Percentiles rank a stretch among this genome's conserved stretches.
These are phyloP conservation scores for Pyrochroa serraticornis DNA, from an alignment of 2,888 invertebrate species.

Conservation along the genomic window DNA sequence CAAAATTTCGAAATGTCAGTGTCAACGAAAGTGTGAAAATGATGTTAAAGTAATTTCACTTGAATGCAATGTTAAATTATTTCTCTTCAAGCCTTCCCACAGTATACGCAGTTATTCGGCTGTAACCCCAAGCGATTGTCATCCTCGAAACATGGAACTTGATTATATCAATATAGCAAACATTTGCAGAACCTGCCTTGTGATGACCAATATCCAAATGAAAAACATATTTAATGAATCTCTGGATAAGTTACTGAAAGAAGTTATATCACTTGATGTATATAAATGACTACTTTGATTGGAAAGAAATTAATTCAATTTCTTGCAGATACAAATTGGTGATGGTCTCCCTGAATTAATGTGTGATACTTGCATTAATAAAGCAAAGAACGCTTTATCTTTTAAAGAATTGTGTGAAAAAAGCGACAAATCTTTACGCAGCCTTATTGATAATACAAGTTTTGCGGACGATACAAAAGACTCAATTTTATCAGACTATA, in stretches of 20 bases:
- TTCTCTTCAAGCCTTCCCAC: no score
- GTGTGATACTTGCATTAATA: conserved; percentile 37
- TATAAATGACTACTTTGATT: background rate
- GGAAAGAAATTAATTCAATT: background rate
- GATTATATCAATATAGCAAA: conserved; percentile 5
- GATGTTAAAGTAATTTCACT: no score
- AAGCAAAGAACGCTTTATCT: conserved; percentile 34
- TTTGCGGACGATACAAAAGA: background rate
- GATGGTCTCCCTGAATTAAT: conserved; percentile 44
- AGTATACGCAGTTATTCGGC: no score
- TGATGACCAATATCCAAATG: conserved; percentile 2
- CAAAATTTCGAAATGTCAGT: no score
- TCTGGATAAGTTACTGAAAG: conserved; percentile 13
- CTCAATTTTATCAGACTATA: background rate
- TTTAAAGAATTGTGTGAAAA: conserved; percentile 42
- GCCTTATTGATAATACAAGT: background rate
- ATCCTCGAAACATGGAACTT: conserved; percentile 7
- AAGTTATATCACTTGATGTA: conserved; percentile 13
- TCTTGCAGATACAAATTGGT: conserved; percentile 42
- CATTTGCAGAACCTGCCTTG: conserved; percentile 20
- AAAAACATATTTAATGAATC: conserved; percentile 10
- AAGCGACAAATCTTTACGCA: conserved; percentile 32
- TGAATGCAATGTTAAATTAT: no score
- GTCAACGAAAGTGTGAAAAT: no score
- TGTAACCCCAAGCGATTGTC: no score